Base-by-base conservation (phyloP, 2,797 vertebrate genomes). In the Acanthopagrus latus region DNA sequence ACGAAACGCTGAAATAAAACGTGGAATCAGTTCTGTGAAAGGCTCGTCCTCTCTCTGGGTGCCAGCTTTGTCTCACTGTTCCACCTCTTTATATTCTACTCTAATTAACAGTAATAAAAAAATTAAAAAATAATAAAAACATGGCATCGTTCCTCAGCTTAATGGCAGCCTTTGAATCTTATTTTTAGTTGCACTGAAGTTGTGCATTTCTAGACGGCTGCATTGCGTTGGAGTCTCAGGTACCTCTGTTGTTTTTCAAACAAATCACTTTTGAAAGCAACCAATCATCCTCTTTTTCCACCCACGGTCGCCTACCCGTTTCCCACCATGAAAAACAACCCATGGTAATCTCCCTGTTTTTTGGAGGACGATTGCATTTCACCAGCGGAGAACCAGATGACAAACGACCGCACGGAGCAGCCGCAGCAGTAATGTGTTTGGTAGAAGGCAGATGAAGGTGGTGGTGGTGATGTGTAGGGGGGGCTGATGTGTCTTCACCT, bases 191-290 rank as follows among this genome's bases (percentile, higher is more conserved):
- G 43, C 3, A 38, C 71, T 65, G 13, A 62, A 81, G 59, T 55
- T 73, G 51, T 6, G 56, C 17, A 2, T 58, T 85, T 71, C 71
- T 80, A 58, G 47, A 86, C 43, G 1, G 44, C 29, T 43, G 27
- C 23, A n/a, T 59, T 67, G 57, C 41, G 55, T 85, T 76, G 72
- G 64, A 85, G 50, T 83, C 46, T 68, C 81, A 80, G 71, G 77
- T 84, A 71, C 67, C 65, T 74, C 21, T 76, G 72, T 68, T 84
- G 84, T 88, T 88, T 87, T 88, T 92, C 85, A 89, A 89, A 90
- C 76, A 86, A 89, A 92, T 90, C 82, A 81, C 58, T 86, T 87
- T 76, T 80, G 88, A 92, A 89, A 90, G 89, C 74, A 88, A 79
- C 84, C 84, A 90, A 91, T 91, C 88, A 86, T 88, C 64, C 75